phyloP scores from a whole-genome alignment of 2,797 vertebrate species.

The Leptatherina wallacei region DNA sequence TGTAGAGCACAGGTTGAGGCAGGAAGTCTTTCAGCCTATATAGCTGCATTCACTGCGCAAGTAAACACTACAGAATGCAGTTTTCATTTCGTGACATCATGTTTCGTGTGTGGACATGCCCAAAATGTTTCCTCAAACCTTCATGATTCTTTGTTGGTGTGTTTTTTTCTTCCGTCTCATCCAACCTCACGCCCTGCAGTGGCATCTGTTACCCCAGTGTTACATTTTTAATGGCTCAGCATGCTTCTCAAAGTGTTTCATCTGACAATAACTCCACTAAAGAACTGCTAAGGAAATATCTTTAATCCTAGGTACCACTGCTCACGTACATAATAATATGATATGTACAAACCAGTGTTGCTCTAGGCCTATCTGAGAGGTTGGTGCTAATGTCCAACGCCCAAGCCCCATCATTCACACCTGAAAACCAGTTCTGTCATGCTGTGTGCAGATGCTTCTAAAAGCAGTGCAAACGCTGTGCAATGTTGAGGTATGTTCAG shows the following conservation, averaged over 20 bases:
- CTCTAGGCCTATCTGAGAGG: not conserved
- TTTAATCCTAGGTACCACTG: not conserved
- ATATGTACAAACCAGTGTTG: not conserved
- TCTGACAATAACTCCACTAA: not conserved
- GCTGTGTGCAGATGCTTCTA: not conserved
- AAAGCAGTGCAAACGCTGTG: not conserved
- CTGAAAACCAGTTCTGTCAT: slow-evolving; percentile 22
- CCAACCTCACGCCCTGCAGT: slow-evolving; percentile 47
- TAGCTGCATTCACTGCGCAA: not conserved
- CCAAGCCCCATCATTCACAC: slow-evolving; percentile 6
- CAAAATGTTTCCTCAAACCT: slow-evolving; percentile 24
- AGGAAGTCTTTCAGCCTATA: slow-evolving; percentile 12
- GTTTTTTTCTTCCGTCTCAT: slow-evolving; percentile 22
- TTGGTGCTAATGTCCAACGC: slow-evolving; percentile 4
- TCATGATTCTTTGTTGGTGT: not conserved
- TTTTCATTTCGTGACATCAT: slow-evolving; percentile 23
- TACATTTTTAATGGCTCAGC: slow-evolving; percentile 40
- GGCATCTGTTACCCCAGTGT: slow-evolving; percentile 60
- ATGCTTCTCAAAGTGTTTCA: slow-evolving; percentile 1
- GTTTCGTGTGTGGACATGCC: slow-evolving; percentile 54
- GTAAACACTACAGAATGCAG: slow-evolving; percentile 26
- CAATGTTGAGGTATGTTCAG: slow-evolving; percentile 2
- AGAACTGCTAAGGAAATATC: not conserved
- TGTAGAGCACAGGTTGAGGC: slow-evolving; percentile 37
- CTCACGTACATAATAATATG: not conserved